These are phyloP conservation scores for Rhorus exstirpatorius DNA, from an alignment of 2,888 invertebrate species.

Conservation along the genomic window DNA sequence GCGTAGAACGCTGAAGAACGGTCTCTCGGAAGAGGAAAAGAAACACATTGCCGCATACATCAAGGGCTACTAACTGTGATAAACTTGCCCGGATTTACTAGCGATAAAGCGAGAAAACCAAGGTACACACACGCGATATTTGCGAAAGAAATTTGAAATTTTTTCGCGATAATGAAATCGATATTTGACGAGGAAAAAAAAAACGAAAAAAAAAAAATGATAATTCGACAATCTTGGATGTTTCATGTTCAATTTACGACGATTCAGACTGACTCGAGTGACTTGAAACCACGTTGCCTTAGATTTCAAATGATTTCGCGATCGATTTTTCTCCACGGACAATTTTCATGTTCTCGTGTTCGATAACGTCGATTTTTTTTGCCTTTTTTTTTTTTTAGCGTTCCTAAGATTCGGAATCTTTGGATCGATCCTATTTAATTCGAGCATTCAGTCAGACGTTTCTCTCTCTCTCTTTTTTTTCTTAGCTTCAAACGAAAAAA, in stretches of 20 bases:
- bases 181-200: constrained; percentile 22
- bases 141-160: constrained; percentile 49
- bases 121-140: constrained; percentile 47
- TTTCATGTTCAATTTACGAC: constrained; percentile 20
- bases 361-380: constrained; percentile 10
- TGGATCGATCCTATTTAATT: constrained; percentile 6
- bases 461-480: constrained; percentile 26
- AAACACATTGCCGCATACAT: constrained; percentile 92
- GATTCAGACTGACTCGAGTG: constrained; percentile 33
- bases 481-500: constrained; percentile 22
- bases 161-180: constrained; percentile 16
- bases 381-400: constrained; percentile 3
- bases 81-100: constrained; percentile 68
- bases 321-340: not conserved
- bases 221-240: constrained; percentile 6
- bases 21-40: constrained; percentile 93
- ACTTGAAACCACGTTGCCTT: constrained; percentile 55
- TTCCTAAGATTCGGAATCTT: not conserved
- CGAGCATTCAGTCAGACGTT: constrained; percentile 11
- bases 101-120: constrained; percentile 40
- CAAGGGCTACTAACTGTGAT: constrained; percentile 88
- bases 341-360: constrained; percentile 24
- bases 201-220: constrained; percentile 18
- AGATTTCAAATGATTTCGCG: constrained; percentile 13
- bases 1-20: constrained; percentile 93